phyloP scores from a whole-genome alignment of 2,888 invertebrate species.

The Amaurobius ferox region DNA sequence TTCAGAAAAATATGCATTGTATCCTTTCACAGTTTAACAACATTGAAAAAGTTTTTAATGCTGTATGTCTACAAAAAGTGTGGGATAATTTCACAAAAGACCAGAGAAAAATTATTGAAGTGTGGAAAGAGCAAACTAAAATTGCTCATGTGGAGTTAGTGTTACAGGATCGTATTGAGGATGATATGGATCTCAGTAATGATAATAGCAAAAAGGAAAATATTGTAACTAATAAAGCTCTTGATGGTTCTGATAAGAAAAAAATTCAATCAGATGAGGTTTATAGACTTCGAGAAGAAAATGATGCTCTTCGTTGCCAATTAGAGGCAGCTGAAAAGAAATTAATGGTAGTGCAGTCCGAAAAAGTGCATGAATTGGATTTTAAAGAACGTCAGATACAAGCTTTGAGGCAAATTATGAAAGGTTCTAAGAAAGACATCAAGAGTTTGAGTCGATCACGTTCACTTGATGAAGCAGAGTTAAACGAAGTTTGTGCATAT shows the following conservation, averaged over 20 bases:
- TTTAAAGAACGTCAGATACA: slow-evolving; percentile 91
- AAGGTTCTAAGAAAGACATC: slow-evolving; percentile 78
- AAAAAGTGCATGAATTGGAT: slow-evolving; percentile 86
- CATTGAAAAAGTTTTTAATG: slow-evolving; percentile 98
- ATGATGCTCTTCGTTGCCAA: slow-evolving; percentile 92
- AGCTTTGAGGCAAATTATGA: slow-evolving; percentile 82
- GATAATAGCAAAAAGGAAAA: slow-evolving; percentile 80
- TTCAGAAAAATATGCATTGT: slow-evolving; percentile 89
- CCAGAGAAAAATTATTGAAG: slow-evolving; percentile 98
- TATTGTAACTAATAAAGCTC: no score
- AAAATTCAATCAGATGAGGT: no score
- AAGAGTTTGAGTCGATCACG: slow-evolving; percentile 22
- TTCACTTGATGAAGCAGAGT: slow-evolving; percentile 34
- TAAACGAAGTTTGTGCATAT: slow-evolving; percentile 4
- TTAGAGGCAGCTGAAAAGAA: slow-evolving; percentile 96
- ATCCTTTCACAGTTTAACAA: slow-evolving; percentile 96
- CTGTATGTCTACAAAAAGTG: slow-evolving; percentile 97
- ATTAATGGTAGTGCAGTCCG: slow-evolving; percentile 90
- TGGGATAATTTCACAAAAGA: slow-evolving; percentile 99
- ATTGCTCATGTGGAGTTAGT: slow-evolving; percentile 83
- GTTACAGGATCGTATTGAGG: slow-evolving; percentile 83
- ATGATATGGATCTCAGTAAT: slow-evolving; percentile 92
- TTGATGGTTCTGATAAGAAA: no score
- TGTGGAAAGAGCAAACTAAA: slow-evolving; percentile 96
- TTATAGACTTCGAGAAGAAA: slow-evolving; percentile 84